phyloP scores from a whole-genome alignment of 2,888 invertebrate species.

The Oscheius sp. region DNA sequence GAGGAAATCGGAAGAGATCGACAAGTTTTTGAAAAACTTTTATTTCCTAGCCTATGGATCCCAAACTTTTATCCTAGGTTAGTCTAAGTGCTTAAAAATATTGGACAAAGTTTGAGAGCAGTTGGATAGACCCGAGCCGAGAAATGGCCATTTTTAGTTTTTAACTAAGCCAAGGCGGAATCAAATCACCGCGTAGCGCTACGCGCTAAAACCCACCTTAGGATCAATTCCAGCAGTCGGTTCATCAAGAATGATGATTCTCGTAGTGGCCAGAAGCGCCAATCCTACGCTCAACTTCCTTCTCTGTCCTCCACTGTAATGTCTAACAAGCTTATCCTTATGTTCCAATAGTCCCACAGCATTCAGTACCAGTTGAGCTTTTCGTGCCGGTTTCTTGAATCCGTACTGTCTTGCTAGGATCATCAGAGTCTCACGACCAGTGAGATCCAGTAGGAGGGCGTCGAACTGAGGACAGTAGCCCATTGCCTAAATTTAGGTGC shows the following conservation, averaged over 20 bases:
- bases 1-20: too few relatives aligned
- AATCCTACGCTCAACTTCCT: slow-evolving; percentile 85
- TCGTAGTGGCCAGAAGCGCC: slow-evolving; percentile 81
- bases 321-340: slow-evolving; percentile 51
- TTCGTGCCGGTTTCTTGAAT: not conserved
- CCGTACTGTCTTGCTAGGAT: not conserved
- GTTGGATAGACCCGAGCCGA: too few relatives aligned
- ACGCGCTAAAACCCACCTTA: slow-evolving; percentile 58
- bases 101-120: too few relatives aligned
- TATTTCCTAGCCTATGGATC: too few relatives aligned
- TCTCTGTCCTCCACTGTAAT: slow-evolving; percentile 81
- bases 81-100: too few relatives aligned
- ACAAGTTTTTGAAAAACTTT: too few relatives aligned
- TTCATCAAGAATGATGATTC: slow-evolving; percentile 80
- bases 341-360: slow-evolving; percentile 55
- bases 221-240: slow-evolving; percentile 78
- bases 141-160: too few relatives aligned
- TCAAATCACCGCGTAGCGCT: too few relatives aligned
- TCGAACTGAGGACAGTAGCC: slow-evolving; percentile 93
- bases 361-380: slow-evolving; percentile 48
- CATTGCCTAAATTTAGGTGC: slow-evolving; percentile 66
- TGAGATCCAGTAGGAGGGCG: slow-evolving; percentile 85
- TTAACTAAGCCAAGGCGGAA: too few relatives aligned
- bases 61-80: too few relatives aligned
- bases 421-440: slow-evolving; percentile 82